Conservation (phyloP, 2,113 vertebrate species). For the Saimiri boliviensis region DNA sequence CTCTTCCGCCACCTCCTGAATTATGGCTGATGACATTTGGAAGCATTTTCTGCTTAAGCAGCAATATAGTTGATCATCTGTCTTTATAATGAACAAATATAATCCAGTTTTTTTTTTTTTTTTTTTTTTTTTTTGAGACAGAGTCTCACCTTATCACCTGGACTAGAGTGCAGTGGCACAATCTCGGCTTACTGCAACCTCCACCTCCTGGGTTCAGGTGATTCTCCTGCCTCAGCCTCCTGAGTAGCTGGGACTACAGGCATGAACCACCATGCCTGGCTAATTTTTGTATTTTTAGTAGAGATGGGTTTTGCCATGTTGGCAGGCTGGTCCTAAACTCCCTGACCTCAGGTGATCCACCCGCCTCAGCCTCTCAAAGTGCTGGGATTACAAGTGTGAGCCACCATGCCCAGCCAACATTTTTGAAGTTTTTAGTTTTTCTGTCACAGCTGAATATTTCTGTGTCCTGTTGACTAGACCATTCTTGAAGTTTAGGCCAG, state of each 20-base stretch:
- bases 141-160: neutral
- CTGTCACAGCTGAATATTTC: neutral
- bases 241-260: neutral
- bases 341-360: neutral
- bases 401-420: neutral
- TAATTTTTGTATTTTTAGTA: too few species aligned
- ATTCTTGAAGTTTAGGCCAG: neutral
- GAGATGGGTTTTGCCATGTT: too few species aligned
- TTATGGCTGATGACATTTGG: slow-evolving; percentile 52
- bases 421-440: neutral
- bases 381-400: neutral
- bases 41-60: slow-evolving; percentile 40
- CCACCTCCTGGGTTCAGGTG: neutral
- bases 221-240: neutral
- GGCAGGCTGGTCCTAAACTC: too few species aligned
- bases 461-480: neutral
- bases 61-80: neutral
- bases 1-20: slow-evolving; percentile 46
- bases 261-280: neutral
- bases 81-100: slow-evolving; percentile 53
- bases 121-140: neutral
- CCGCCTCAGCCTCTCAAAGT: neutral
- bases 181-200: neutral
- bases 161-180: neutral
- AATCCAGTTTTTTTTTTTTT: neutral